phyloP scores from a whole-genome alignment of 2,113 vertebrate genomes.

The Zosterops hypoxanthus region DNA sequence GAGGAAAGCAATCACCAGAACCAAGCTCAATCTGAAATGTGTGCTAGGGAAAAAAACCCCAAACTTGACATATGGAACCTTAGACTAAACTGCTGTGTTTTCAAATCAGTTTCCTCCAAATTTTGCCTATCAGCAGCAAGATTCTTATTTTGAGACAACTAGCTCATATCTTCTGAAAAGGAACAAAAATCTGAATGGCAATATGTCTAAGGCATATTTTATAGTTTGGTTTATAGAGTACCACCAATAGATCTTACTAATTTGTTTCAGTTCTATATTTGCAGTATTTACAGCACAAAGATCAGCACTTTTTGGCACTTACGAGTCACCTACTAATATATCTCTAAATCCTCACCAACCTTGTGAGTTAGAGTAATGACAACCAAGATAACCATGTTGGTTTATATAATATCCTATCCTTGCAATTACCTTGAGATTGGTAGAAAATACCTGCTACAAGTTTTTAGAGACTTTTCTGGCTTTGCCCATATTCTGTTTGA shows the following conservation, averaged over 20 bases:
- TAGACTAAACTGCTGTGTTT: not conserved
- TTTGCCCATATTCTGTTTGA: not conserved
- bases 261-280: not conserved
- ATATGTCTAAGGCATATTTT: not conserved
- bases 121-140: not conserved
- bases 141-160: not conserved
- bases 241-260: not conserved
- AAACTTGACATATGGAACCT: not conserved
- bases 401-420: not conserved
- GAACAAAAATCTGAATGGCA: not conserved
- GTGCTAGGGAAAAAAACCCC: not conserved
- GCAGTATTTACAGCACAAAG: not conserved
- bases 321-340: rapidly evolving
- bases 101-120: not conserved
- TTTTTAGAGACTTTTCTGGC: not conserved
- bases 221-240: not conserved
- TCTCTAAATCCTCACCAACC: not conserved
- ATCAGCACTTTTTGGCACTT: not conserved
- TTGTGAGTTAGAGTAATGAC: not conserved
- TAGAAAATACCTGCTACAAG: not conserved
- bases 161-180: not conserved
- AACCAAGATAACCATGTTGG: not conserved
- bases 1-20: not conserved
- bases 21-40: rapidly evolving
- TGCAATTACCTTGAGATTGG: not conserved